Percentiles rank a stretch among this genome's conserved stretches.
Evolutionary conservation across 2,113 vertebrate species (phyloP).

Genomic region (Herpetotheres cachinnans): DNA sequence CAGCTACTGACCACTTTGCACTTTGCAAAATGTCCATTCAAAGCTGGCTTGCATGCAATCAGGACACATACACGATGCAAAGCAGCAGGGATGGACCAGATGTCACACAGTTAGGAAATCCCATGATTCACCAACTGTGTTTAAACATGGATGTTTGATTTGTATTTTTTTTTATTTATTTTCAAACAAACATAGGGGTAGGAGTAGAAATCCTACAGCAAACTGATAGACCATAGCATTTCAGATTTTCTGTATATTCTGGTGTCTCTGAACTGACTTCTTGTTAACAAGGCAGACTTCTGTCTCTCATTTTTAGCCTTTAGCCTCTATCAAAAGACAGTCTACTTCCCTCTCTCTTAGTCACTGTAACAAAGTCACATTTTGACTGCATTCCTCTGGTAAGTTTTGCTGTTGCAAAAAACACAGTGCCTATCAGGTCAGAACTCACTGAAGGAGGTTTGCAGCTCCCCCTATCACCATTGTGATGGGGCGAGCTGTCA

Average conservation of each 20-base stretch:
- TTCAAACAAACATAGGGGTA: not conserved
- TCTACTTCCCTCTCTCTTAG: not conserved
- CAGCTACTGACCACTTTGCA: not conserved
- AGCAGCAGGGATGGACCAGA: not conserved
- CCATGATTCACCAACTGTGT: not conserved
- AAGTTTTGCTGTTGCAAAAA: not conserved
- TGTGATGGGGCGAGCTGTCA: not conserved
- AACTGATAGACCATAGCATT: rapidly evolving
- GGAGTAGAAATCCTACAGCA: not conserved
- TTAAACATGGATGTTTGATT: not conserved
- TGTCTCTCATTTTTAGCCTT: not conserved
- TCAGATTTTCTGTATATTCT: not conserved
- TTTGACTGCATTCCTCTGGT: not conserved
- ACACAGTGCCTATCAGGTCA: not conserved
- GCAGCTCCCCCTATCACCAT: not conserved
- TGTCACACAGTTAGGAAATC: not conserved
- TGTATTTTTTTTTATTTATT: not conserved
- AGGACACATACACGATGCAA: not conserved
- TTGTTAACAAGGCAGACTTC: not conserved
- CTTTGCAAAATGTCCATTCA: rapidly evolving
- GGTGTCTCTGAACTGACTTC: not conserved
- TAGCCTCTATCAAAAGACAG: not conserved
- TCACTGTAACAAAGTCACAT: not conserved
- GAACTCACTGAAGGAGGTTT: not conserved
- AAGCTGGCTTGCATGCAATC: not conserved